Conservation (phyloP, 2,888 invertebrate genomes). For the Fragum whitleyi region DNA sequence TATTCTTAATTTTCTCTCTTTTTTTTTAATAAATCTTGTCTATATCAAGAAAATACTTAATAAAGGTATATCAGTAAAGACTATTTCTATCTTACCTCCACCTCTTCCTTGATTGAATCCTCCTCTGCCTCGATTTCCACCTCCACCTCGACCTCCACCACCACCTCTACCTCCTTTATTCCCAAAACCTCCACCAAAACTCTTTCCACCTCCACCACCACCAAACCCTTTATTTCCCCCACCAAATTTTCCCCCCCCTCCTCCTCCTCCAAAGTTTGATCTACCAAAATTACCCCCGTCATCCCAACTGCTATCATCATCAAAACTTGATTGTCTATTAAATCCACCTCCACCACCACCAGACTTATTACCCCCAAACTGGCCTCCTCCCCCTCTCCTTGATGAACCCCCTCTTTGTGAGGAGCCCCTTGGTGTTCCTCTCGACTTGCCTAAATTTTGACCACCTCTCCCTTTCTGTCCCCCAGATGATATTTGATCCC, state of each 20-base stretch:
- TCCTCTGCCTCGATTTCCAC: slow-evolving; percentile 24
- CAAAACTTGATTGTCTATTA: background rate
- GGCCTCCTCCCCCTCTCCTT: slow-evolving; percentile 34
- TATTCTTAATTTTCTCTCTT: too few species aligned
- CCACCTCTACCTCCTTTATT: slow-evolving; percentile 63
- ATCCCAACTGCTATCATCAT: slow-evolving; percentile 65
- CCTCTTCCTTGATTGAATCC: slow-evolving; percentile 14
- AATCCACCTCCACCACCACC: slow-evolving; percentile 61
- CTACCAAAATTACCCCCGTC: slow-evolving; percentile 59
- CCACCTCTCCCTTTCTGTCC: background rate
- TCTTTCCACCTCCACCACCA: slow-evolving; percentile 54
- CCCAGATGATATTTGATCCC: slow-evolving; percentile 45
- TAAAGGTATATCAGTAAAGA: too few species aligned
- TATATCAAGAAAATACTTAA: too few species aligned
- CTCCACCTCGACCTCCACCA: slow-evolving; percentile 32
- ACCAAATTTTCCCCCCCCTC: slow-evolving; percentile 50
- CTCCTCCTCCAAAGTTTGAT: slow-evolving; percentile 53
- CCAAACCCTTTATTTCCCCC: slow-evolving; percentile 81
- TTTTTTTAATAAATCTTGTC: too few species aligned
- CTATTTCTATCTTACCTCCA: slow-evolving; percentile 18
- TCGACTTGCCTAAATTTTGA: background rate
- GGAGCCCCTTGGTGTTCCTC: background rate
- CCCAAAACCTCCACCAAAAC: slow-evolving; percentile 13
- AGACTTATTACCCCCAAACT: slow-evolving; percentile 24
- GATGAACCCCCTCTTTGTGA: background rate